Percentiles rank a stretch among this genome's conserved stretches.
Conservation (phyloP, 2,113 vertebrate species). For the Otolemur garnettii region DNA sequence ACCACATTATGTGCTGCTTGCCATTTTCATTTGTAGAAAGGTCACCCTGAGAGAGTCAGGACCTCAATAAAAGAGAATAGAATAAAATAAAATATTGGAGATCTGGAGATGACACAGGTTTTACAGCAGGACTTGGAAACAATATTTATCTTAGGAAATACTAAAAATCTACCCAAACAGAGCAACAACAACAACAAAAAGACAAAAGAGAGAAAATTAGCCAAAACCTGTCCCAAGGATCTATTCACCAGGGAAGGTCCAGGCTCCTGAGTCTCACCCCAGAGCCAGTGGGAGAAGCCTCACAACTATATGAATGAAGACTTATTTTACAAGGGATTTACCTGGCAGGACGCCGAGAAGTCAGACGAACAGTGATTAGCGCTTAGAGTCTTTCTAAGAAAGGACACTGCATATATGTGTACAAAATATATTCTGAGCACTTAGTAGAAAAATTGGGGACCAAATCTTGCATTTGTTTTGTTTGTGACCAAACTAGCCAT, state of each 20-base stretch:
- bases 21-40: neutral
- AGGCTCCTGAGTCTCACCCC: neutral
- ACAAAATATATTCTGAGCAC: neutral
- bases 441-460: neutral
- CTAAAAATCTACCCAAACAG: neutral
- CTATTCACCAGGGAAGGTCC: neutral
- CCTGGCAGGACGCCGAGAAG: neutral
- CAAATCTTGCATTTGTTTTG: neutral
- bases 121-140: neutral
- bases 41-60: neutral
- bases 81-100: neutral
- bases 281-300: neutral
- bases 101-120: neutral
- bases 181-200: neutral
- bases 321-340: conserved; percentile 1
- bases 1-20: neutral
- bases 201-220: neutral
- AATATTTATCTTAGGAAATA: neutral
- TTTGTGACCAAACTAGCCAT: neutral
- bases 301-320: neutral
- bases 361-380: neutral
- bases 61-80: neutral
- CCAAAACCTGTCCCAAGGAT: neutral
- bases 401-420: neutral
- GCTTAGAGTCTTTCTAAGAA: neutral